Base-by-base conservation (phyloP, 1,140 invertebrate species). In the Penaeus chinensis region DNA sequence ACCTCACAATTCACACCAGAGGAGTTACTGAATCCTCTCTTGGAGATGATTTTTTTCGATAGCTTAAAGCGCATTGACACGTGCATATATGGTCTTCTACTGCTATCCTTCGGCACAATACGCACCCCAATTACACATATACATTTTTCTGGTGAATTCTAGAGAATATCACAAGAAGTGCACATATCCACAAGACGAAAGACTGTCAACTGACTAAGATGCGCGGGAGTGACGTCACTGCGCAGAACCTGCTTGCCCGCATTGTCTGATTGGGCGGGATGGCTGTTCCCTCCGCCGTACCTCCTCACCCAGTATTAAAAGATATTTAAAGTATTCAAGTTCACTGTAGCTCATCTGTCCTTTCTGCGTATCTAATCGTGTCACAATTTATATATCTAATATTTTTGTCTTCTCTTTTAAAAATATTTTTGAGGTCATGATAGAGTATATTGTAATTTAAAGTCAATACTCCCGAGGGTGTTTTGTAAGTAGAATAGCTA, bases 261-360 rank as follows among this genome's bases (percentile, higher is more conserved):
- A 88, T 88, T 88, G 87, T 88, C 27, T 88, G 87, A 88, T 83
- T 83, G 80, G 87, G 87, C 87, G 87, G 87, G 74, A 85, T 80
- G 60, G 87, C 87, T 84, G 18, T 88, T 88, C 81, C 87, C 60
- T 13, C 16, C 87, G n/a, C 71, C 61, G 8, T 19, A 1, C 81
- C 16, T 63, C 61, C 65, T 32, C 87, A 62, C 65, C 71, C 24
- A 37, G 32, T 20, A 47, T 37, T 10, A 76, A 42, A 82, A 47
- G 22, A 63, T 60, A n/a, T 47, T 85, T 65, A 66, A 20, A 32
- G 60, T 77, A 77, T 62, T 8, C 37, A 18, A 42, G 37, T 61
- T 42, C 20, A 32, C 13, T 7, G 22, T 37, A 62, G 8, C 8
- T 16, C 54, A 54, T 11, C 54, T 16, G 54, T 54, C 54, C 11